phyloP scores from a whole-genome alignment of 2,113 vertebrate genomes.

The Eurystomus gularis region DNA sequence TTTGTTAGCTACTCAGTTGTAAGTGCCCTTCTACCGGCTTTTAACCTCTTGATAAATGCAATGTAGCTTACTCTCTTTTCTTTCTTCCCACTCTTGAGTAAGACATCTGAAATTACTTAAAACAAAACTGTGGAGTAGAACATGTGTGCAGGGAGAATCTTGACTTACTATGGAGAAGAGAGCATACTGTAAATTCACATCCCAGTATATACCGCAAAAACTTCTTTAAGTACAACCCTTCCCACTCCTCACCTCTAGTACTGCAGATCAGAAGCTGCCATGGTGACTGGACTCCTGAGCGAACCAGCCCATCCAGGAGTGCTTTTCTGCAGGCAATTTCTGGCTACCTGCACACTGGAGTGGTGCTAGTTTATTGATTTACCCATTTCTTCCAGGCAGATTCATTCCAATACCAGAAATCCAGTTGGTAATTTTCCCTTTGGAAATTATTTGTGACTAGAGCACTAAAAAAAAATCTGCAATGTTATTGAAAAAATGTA shows the following conservation, averaged over 20 bases:
- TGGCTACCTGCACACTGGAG: not conserved
- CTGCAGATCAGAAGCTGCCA: not conserved
- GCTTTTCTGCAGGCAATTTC: not conserved
- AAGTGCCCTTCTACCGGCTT: constrained; percentile 13
- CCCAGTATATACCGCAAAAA: not conserved
- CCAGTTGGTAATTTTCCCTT: constrained; percentile 43
- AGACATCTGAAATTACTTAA: not conserved
- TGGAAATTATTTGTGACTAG: constrained; percentile 61
- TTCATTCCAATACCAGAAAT: constrained; percentile 61
- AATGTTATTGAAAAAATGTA: not conserved
- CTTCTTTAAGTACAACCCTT: not conserved
- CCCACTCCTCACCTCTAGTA: not conserved
- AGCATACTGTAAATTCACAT: not conserved
- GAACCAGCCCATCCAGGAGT: not conserved
- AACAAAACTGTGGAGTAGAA: not conserved
- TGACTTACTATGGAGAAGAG: not conserved
- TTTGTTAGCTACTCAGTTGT: not conserved
- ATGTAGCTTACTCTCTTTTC: not conserved
- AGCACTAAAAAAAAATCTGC: not conserved
- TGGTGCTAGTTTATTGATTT: constrained; percentile 58
- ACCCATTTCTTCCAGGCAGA: constrained; percentile 43
- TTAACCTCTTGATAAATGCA: not conserved
- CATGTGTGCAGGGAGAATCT: not conserved
- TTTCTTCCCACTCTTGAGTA: not conserved
- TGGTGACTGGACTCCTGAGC: not conserved